A percentile compares a stretch with the other conserved stretches of the same genome.
These are phyloP conservation scores for Genyomyrus donnyi DNA, from an alignment of 2,113 vertebrate genomes.

Conservation along the genomic window DNA sequence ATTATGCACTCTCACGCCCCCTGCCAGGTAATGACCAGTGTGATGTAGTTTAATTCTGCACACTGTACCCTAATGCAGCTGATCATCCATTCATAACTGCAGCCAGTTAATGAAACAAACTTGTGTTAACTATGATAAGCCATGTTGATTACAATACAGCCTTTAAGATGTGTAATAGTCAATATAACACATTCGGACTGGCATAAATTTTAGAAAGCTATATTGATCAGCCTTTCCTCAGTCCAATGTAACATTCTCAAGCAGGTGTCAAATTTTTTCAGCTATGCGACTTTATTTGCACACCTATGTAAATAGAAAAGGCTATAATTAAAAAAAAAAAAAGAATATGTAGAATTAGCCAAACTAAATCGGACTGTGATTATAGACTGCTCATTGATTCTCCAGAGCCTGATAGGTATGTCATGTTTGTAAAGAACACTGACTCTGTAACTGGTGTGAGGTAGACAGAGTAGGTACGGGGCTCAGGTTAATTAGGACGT, in stretches of 20 bases:
- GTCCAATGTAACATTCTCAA: neutral
- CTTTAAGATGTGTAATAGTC: neutral
- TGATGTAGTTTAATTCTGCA: neutral
- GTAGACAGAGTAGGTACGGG: neutral
- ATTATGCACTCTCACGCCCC: neutral
- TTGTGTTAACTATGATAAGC: neutral
- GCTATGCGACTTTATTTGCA: neutral
- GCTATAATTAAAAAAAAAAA: neutral
- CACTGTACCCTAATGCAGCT: neutral
- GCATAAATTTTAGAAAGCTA: neutral
- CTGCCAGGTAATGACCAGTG: neutral
- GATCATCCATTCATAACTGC: neutral
- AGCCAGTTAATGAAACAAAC: neutral
- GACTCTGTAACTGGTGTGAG: neutral
- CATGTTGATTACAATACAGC: neutral
- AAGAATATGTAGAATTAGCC: neutral
- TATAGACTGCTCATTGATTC: neutral
- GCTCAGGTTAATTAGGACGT: neutral
- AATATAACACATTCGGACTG: neutral
- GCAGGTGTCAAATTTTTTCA: neutral
- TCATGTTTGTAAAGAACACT: neutral
- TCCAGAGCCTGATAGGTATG: neutral
- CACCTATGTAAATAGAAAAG: neutral
- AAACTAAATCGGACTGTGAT: neutral
- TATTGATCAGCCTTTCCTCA: neutral